Base-by-base conservation (phyloP, 2,888 invertebrate genomes). In the Furcula furcula region DNA sequence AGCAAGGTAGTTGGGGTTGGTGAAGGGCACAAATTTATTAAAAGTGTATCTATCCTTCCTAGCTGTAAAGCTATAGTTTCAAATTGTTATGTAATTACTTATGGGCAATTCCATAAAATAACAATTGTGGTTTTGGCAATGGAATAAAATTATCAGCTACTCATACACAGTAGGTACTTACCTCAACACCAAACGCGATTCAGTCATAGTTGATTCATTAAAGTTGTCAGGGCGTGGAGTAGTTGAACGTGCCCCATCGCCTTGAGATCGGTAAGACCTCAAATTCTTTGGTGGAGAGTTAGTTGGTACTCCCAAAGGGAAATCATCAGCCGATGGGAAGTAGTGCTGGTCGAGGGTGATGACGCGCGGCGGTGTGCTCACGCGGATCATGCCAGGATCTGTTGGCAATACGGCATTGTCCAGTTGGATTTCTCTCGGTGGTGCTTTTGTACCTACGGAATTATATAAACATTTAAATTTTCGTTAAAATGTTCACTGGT, bases 281-380 rank as follows among this genome's bases (percentile, higher is more conserved):
- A 69, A 41, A 55, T 79, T 78, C 47, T 69, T 75, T 16, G 86
- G 87, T 1, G 88, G 86, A 9, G 87, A 85, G 39, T 71, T 74
- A 15, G 60, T 72, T 9, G 75, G 74, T 11, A 65, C 41, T 25
- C 71, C 70, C 16, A 47, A 58, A 2, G 72, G 76, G 43, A 81
- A 85, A 50, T 92, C 91, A 52, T 91, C 90, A 44, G 91, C 92
- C 14, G 94, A 91, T 20, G 95, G 95, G 65, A 95, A 95, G 49
- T 93, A 94, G 69, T 95, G 95, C 63, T 94, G 94, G 57, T 95
- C 95, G 34, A 98, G 88, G 7, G 97, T 97, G 33, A 98, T 93
- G 11, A 94, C 93, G 57, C 96, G 91, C 7, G 98, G 98, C 3
- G 98, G 98, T 11, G 97, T 97, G 82, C 95, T 92, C 29, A 97